Conservation (phyloP, 1,140 invertebrate species). For the Atta texana region DNA sequence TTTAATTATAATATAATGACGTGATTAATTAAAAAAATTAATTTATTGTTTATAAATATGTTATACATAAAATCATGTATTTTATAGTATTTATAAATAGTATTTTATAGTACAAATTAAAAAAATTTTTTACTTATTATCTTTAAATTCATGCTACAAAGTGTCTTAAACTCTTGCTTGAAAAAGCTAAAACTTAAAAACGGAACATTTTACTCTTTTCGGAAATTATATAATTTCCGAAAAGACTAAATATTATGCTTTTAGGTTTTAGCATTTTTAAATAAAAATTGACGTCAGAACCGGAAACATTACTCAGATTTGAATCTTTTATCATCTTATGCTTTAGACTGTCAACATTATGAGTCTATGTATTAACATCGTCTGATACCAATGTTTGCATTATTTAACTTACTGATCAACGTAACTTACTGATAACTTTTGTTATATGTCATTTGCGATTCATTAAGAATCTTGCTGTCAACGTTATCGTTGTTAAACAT, state of each 20-base stretch:
- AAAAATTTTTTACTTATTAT: neutral
- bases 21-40: neutral
- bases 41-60: neutral
- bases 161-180: neutral
- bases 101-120: neutral
- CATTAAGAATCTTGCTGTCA: conserved; percentile 25
- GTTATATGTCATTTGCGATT: conserved; percentile 1
- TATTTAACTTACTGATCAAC: conserved; percentile 49
- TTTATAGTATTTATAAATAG: too few species aligned
- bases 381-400: conserved; percentile 50
- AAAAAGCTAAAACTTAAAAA: neutral
- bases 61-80: neutral
- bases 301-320: conserved; percentile 23
- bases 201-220: neutral
- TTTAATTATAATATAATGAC: neutral
- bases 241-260: neutral
- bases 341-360: neutral
- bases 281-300: neutral
- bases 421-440: conserved; percentile 42
- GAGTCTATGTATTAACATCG: conserved; percentile 10
- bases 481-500: neutral
- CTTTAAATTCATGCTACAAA: neutral
- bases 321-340: neutral
- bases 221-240: conserved; percentile 18
- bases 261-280: neutral